Conservation (phyloP, 2,113 vertebrate species). For the Pyrgilauda ruficollis region DNA sequence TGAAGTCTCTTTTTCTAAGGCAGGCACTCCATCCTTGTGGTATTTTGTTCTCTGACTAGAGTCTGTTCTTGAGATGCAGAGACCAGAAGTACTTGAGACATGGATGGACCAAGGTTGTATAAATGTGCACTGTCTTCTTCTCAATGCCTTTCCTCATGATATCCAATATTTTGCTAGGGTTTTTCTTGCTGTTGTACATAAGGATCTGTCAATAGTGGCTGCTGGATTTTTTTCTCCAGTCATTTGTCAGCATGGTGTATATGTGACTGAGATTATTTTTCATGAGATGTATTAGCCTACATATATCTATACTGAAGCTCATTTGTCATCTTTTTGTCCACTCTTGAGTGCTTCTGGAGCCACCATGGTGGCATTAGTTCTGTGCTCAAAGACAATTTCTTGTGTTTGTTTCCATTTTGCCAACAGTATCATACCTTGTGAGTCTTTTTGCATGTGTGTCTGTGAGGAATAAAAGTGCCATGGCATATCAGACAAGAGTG, state of each 20-base stretch:
- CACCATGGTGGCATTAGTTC: neutral
- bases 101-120: neutral
- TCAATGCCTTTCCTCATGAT: neutral
- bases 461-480: neutral
- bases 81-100: neutral
- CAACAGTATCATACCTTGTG: neutral
- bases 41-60: neutral
- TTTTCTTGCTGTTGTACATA: neutral
- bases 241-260: neutral
- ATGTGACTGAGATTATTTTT: neutral
- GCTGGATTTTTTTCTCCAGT: neutral
- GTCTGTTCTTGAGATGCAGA: neutral
- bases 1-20: neutral
- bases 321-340: neutral
- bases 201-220: neutral
- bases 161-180: neutral
- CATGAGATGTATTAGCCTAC: neutral
- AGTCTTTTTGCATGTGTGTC: accelerated
- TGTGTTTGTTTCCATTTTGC: neutral
- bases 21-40: neutral
- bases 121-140: neutral
- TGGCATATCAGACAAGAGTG: neutral
- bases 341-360: neutral
- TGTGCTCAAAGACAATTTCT: neutral
- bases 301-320: neutral